Percentiles rank a stretch among this genome's conserved stretches.
Conservation (phyloP, 23 tunicate genomes). For the Halocynthia aurantium region DNA sequence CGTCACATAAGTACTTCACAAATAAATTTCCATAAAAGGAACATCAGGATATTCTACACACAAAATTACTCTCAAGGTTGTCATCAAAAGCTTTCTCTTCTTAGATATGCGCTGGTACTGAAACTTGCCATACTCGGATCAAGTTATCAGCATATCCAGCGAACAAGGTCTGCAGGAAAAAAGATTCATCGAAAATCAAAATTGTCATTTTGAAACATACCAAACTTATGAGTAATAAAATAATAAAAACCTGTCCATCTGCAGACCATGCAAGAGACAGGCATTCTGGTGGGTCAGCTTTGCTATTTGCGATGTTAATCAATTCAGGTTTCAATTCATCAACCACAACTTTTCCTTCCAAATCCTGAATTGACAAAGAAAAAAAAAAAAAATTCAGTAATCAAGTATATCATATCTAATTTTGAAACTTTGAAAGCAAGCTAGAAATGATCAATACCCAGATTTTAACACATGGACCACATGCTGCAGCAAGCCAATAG, state of each 20-base stretch:
- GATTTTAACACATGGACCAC: conserved; percentile 96
- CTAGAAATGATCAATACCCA: conserved; percentile 25
- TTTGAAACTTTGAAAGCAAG: too few relatives aligned
- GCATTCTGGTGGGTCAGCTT: conserved; percentile 91
- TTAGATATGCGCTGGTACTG: conserved; percentile 55
- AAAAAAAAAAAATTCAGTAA: not conserved
- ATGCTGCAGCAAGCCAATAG: conserved; percentile 99
- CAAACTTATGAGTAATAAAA: not conserved
- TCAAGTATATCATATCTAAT: too few relatives aligned
- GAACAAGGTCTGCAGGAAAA: conserved; percentile 79
- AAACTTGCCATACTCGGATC: conserved; percentile 97
- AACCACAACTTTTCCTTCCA: conserved; percentile 94
- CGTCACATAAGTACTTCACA: too few relatives aligned
- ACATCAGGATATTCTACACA: too few relatives aligned
- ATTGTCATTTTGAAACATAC: not conserved
- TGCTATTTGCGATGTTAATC: conserved; percentile 75
- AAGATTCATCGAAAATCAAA: not conserved
- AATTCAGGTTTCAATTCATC: conserved; percentile 96
- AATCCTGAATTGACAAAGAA: conserved; percentile 11
- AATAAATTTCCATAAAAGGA: too few relatives aligned
- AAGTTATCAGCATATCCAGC: conserved; percentile 95
- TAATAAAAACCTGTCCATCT: conserved; percentile 67
- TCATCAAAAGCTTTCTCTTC: not conserved
- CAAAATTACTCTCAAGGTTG: too few relatives aligned
- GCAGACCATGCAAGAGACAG: conserved; percentile 94